phyloP scores from a whole-genome alignment of 2,113 vertebrate species.

The Canis aureus region DNA sequence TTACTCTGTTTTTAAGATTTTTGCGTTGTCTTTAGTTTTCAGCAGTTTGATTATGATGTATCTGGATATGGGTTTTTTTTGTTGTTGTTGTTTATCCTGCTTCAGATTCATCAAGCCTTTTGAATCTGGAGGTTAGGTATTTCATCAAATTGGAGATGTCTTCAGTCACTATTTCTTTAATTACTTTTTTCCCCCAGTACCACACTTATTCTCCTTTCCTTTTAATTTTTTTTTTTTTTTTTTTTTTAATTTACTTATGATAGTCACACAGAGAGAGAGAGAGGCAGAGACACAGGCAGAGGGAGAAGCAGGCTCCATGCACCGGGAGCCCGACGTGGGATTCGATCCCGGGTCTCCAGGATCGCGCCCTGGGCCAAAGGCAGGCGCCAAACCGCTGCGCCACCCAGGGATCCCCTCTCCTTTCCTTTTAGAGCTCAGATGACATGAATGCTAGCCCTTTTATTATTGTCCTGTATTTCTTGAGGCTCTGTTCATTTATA shows the following conservation, averaged over 20 bases:
- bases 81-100: not conserved
- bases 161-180: slow-evolving; percentile 20
- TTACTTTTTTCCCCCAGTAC: not conserved
- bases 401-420: too few species aligned
- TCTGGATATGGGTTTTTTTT: not conserved
- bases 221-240: too few species aligned
- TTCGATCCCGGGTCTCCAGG: too few species aligned
- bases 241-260: too few species aligned
- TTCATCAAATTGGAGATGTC: not conserved
- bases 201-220: not conserved
- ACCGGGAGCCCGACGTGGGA: too few species aligned
- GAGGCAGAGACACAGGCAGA: too few species aligned
- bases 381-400: too few species aligned
- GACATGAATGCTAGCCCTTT: not conserved
- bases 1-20: not conserved
- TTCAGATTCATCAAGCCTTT: not conserved
- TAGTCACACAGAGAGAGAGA: too few species aligned
- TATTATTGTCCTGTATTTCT: not conserved
- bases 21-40: slow-evolving; percentile 27
- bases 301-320: too few species aligned
- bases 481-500: not conserved
- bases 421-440: not conserved
- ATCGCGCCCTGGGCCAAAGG: too few species aligned
- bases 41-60: not conserved
- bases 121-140: slow-evolving; percentile 26